Base-by-base conservation (phyloP, 2,797 vertebrate genomes). In the Phrynocephalus vlangalii region DNA sequence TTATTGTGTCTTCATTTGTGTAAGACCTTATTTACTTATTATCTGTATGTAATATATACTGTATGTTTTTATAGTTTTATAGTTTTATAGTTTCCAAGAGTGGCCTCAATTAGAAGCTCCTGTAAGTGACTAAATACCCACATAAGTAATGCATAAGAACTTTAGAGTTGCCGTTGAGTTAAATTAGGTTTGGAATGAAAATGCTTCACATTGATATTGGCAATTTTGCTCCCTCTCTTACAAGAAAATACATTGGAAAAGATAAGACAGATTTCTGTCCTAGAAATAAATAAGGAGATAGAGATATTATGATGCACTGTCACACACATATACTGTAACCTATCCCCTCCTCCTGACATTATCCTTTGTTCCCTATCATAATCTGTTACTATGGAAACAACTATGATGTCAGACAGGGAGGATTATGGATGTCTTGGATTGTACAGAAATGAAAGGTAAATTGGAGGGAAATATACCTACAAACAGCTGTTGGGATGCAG, bases 311-410 rank as follows among this genome's bases (percentile, higher is more conserved):
- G 92, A 94, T 92, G 93, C 82, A 87, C 91, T 91, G 30, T 48
- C 82, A 0, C 88, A 92, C 85, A 93, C 90, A 93, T 94, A 95
- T 91, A 95, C 90, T 91, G 89, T 93, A 94, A 96, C 94, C 94
- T 94, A 94, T 95, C 92, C 94, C 92, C 91, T 93, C 94, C 93
- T 94, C 94, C 93, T 94, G 94, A 95, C 93, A 94, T 94, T 94
- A 95, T 93, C 92, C 89, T 94, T 93, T 93, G 93, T 91, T 95
- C 94, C 94, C 92, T 93, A 95, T 95, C 94, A 95, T 95, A 96
- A 96, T 96, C 94, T 96, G 95, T 95, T 95, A 91, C 94, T 93
- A 94, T 87, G 86, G 95, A 92, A 95, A 95, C 95, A 92, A 85
- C 86, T 94, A 93, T 96, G 95, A 96, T 94, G 95, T 95, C 95